Conservation (phyloP, 2,113 vertebrate species). For the Mirza zaza region DNA sequence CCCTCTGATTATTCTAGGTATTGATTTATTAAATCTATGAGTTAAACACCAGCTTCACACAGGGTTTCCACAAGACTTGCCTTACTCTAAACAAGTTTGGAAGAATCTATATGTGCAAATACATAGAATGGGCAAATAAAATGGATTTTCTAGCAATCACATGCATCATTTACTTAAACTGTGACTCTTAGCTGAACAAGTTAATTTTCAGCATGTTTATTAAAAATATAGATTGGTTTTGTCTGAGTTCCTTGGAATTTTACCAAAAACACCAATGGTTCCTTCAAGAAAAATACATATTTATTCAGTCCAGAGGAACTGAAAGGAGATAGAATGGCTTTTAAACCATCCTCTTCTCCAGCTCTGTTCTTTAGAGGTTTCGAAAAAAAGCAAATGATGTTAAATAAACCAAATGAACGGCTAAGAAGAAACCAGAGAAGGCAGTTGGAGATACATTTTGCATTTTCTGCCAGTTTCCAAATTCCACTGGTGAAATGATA, state of each 20-base stretch:
- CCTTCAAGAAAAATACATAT: neutral
- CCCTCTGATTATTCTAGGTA: neutral
- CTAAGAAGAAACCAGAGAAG: neutral
- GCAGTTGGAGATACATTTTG: rapidly evolving
- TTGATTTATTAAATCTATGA: neutral
- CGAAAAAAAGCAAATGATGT: neutral
- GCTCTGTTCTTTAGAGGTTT: neutral
- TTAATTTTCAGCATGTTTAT: neutral
- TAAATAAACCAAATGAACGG: neutral
- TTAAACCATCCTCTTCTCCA: neutral
- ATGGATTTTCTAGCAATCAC: neutral
- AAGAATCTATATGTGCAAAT: neutral
- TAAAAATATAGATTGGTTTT: neutral
- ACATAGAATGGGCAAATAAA: too few relatives aligned
- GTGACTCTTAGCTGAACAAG: neutral
- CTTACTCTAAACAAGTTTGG: neutral
- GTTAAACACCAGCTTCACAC: neutral
- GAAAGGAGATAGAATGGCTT: neutral
- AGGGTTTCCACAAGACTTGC: neutral
- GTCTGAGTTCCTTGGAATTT: neutral
- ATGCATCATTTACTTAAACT: neutral
- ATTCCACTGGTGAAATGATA: neutral
- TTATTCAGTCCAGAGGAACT: neutral
- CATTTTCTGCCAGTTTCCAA: neutral
- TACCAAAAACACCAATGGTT: neutral